These are phyloP conservation scores for Stichodactyla mertensii DNA, from an alignment of 64 coral and sea anemone genomes.

Conservation along the genomic window DNA sequence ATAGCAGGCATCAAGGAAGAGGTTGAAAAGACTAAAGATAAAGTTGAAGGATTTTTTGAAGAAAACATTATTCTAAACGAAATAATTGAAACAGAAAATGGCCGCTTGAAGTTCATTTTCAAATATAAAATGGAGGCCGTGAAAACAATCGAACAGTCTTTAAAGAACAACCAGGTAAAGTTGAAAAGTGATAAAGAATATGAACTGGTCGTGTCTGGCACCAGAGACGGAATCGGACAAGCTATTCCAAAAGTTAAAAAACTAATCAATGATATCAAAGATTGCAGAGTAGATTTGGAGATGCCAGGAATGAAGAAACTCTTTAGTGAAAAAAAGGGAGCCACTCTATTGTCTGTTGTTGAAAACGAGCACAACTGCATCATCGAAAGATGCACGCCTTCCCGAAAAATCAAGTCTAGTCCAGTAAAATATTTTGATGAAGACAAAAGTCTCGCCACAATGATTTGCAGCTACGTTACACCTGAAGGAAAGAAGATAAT, in stretches of 20 bases:
- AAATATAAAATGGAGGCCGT: background rate
- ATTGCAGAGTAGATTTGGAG: slow-evolving; percentile 3
- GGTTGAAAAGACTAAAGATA: background rate
- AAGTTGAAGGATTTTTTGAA: slow-evolving; percentile 37
- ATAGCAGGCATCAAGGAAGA: slow-evolving; percentile 18
- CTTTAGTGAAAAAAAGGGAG: background rate
- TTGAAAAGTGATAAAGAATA: background rate
- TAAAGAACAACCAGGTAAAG: background rate
- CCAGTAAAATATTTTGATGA: background rate
- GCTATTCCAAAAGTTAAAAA: background rate
- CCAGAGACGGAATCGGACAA: slow-evolving; percentile 10
- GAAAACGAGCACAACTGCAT: slow-evolving; percentile 4
- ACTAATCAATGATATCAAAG: background rate
- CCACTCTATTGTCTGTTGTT: background rate
- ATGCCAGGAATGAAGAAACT: slow-evolving; percentile 49
- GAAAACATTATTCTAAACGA: slow-evolving; percentile 38
- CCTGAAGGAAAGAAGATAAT: slow-evolving; percentile 28
- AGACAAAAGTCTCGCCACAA: background rate
- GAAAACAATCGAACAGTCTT: background rate
- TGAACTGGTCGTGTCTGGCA: slow-evolving; percentile 22
- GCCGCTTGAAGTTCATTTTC: slow-evolving; percentile 18
- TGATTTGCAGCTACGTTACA: slow-evolving; percentile 36
- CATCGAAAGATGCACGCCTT: background rate
- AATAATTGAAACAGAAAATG: background rate
- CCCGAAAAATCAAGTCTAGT: background rate